Base-by-base conservation (phyloP, 2,113 vertebrate species). In the Chaetodon trifascialis region DNA sequence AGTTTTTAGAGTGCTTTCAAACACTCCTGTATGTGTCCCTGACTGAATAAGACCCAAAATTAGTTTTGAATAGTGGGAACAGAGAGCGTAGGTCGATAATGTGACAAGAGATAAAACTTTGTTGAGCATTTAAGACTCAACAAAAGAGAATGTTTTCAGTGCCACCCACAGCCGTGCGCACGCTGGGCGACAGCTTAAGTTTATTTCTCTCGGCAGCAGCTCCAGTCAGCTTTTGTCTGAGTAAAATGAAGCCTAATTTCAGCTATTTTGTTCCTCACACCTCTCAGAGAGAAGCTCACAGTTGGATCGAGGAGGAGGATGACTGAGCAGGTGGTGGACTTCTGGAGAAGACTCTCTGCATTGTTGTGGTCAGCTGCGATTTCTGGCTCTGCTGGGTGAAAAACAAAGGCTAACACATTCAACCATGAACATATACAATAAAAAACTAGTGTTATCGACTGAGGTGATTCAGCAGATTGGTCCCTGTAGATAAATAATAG, bases 91-190 rank as follows among this genome's bases (percentile, higher is more conserved):
- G 5, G 76, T 60, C 66, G 82, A 85, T 60, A 55, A 59, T 5
- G 36, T 73, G 64, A 72, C 46, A 65, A 60, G 36, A 72, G 75
- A 85, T 69, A 36, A 66, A 76, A 76, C 30, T 86, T 79, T 76
- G 80, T 70, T 34, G 58, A 64, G 65, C 59, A 36, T 47, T 83
- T 19, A 60, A 51, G 51, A 42, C 65, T 82, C 65, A 40, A 88
- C 82, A 62, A 88, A 78, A 11, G 68, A 59, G 55, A 49, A 11
- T 40, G 40, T 85, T 74, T 83, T 60, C 46, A 34, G 54, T 51
- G 52, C 76, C 86, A 40, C 89, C 76, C 82, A 85, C 86, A 30
- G 38, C 16, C 2, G 3, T 2, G 49, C 63, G 30, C 85, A 80
- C 0, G 19, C 71, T 51, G 70, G 19, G 73, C 9, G 19, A 58